phyloP scores from a whole-genome alignment of 1,140 invertebrate species.

The Schlechtendalia chinensis region DNA sequence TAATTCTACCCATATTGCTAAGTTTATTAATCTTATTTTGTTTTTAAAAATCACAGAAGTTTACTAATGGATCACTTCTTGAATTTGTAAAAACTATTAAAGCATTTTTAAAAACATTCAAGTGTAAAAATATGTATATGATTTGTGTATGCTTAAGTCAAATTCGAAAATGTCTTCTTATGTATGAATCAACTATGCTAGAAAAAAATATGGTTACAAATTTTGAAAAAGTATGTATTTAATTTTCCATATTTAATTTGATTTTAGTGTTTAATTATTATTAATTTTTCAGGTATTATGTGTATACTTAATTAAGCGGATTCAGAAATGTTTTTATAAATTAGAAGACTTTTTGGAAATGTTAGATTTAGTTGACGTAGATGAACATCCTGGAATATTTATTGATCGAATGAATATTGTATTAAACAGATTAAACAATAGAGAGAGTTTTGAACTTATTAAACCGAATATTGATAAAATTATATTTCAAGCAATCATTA shows the following conservation, averaged over 20 bases:
- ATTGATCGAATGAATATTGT: constrained; percentile 41
- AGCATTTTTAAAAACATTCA: constrained; percentile 1
- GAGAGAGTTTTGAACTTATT: neutral
- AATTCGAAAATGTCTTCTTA: constrained; percentile 42
- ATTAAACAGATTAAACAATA: constrained; percentile 23
- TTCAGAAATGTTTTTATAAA: constrained; percentile 46
- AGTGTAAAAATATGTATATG: constrained; percentile 32
- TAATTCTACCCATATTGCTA: too few species aligned
- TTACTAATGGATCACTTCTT: constrained; percentile 23
- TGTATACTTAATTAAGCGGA: constrained; percentile 23
- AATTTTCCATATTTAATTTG: neutral
- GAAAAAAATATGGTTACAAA: neutral
- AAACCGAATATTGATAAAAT: constrained; percentile 37
- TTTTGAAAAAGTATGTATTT: constrained; percentile 40
- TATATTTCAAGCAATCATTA: constrained; percentile 43
- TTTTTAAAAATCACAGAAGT: constrained; percentile 9
- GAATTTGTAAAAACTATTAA: constrained; percentile 39
- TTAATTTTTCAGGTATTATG: neutral
- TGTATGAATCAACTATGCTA: neutral
- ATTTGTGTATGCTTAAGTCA: constrained; percentile 45
- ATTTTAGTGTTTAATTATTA: neutral
- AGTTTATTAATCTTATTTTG: too few species aligned
- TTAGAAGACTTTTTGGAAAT: constrained; percentile 28
- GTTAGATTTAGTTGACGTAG: neutral
- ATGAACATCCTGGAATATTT: constrained; percentile 43